Evolutionary conservation across 2,113 vertebrate genomes (phyloP).

Genomic region (Tetrao urogallus): DNA sequence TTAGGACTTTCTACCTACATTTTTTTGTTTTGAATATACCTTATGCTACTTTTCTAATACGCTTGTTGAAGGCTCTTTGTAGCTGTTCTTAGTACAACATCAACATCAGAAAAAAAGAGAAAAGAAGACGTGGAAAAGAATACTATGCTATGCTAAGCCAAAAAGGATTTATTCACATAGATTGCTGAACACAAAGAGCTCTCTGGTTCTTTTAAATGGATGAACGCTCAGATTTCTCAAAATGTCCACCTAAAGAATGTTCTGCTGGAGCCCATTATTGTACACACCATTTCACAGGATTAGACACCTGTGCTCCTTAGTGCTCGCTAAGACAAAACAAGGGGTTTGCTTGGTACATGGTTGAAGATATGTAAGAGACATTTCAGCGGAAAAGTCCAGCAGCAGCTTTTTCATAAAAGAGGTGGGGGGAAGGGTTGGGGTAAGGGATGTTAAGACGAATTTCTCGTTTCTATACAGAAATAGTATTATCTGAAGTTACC

Average conservation of each 20-base stretch:
- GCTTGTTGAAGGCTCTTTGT: background rate
- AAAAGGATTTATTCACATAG: background rate
- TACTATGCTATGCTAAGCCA: background rate
- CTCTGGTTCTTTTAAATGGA: background rate
- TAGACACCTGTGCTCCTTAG: background rate
- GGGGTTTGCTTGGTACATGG: background rate
- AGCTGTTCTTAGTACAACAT: background rate
- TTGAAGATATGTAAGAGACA: background rate
- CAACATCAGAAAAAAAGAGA: background rate
- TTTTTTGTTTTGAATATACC: background rate
- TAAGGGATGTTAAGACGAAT: background rate
- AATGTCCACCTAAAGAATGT: background rate
- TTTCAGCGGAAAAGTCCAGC: background rate
- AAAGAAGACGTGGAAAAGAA: rapidly evolving
- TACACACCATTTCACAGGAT: background rate
- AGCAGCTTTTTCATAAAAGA: background rate
- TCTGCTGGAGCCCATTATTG: background rate
- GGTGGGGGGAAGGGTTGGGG: background rate
- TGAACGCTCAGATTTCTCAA: background rate
- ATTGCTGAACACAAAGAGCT: background rate
- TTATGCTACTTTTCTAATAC: background rate
- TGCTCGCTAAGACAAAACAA: background rate
- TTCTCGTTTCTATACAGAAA: background rate
- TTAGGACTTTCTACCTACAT: background rate
- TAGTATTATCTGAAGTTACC: background rate